Conservation (phyloP, 2,888 invertebrate species). For the Hypercompe scribonia region DNA sequence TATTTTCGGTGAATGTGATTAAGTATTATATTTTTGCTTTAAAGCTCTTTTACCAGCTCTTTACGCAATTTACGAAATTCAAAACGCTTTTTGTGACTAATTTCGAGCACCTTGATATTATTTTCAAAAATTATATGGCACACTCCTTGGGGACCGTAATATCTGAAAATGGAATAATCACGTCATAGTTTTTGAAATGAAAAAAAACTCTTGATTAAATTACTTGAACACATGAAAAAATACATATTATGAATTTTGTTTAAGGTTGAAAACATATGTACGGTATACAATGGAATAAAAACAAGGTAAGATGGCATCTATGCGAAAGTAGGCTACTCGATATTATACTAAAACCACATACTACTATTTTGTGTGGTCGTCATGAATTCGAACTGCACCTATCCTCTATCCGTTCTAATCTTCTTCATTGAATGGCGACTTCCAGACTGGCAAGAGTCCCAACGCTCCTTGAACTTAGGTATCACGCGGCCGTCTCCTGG, state of each 20-base stretch:
- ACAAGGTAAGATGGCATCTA: slow-evolving; percentile 9
- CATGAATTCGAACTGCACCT: slow-evolving; percentile 19
- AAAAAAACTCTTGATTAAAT: not conserved
- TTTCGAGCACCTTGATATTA: slow-evolving; percentile 29
- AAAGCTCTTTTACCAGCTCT: slow-evolving; percentile 29
- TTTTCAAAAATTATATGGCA: slow-evolving; percentile 3
- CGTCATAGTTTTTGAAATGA: not conserved
- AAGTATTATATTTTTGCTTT: slow-evolving; percentile 46
- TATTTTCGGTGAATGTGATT: slow-evolving; percentile 65
- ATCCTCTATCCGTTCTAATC: slow-evolving; percentile 45
- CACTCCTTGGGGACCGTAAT: not conserved
- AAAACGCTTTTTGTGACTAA: slow-evolving; percentile 48
- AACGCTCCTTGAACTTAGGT: slow-evolving; percentile 83
- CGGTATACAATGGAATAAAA: not conserved
- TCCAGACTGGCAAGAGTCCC: slow-evolving; percentile 85
- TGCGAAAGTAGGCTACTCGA: not conserved
- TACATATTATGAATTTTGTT: not conserved
- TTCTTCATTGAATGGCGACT: slow-evolving; percentile 53
- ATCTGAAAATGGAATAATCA: not conserved
- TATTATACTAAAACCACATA: not conserved
- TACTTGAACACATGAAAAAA: not conserved
- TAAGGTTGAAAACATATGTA: not conserved
- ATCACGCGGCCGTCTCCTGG: slow-evolving; percentile 90
- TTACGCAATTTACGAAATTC: slow-evolving; percentile 29
- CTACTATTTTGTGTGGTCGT: not conserved